Conservation (phyloP, 2,888 invertebrate genomes). For the Drosophila paramelanica region DNA sequence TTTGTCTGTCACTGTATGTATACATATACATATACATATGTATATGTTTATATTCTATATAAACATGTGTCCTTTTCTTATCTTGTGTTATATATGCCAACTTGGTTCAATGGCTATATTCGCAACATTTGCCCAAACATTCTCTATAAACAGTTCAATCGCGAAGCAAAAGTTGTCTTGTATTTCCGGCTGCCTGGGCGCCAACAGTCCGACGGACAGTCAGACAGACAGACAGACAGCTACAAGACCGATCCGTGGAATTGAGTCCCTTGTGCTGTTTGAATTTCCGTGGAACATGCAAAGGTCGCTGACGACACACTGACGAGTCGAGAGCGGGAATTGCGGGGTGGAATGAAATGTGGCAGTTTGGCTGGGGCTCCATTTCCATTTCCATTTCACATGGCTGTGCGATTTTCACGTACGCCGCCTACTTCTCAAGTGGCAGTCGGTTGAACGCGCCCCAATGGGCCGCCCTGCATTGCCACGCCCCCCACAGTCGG, state of each 20-base stretch:
- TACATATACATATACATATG: background rate
- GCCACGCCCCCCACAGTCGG: constrained; percentile 1
- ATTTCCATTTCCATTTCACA: constrained; percentile 71
- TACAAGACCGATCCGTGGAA: background rate
- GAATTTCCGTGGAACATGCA: constrained; percentile 36
- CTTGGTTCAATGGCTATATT: constrained; percentile 19
- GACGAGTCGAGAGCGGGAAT: background rate
- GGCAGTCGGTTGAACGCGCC: constrained; percentile 67
- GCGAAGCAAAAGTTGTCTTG: constrained; percentile 60
- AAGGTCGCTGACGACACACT: constrained; percentile 7
- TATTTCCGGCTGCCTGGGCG: constrained; percentile 70
- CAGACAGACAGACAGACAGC: constrained; percentile 8
- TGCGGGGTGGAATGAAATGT: no score
- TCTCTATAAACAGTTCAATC: constrained; percentile 61
- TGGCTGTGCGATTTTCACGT: constrained; percentile 75
- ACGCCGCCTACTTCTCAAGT: constrained; percentile 65
- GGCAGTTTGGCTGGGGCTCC: constrained; percentile 17
- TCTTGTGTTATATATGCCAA: constrained; percentile 4
- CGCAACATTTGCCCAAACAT: constrained; percentile 40
- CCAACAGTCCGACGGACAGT: constrained; percentile 38
- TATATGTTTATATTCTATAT: background rate
- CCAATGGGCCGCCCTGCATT: constrained; percentile 39
- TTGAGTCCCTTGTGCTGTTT: background rate
- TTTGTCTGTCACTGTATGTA: no score
- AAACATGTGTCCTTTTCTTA: constrained; percentile 1